phyloP scores from a whole-genome alignment of 1,140 invertebrate species.

The Plectrocnemia conspersa region DNA sequence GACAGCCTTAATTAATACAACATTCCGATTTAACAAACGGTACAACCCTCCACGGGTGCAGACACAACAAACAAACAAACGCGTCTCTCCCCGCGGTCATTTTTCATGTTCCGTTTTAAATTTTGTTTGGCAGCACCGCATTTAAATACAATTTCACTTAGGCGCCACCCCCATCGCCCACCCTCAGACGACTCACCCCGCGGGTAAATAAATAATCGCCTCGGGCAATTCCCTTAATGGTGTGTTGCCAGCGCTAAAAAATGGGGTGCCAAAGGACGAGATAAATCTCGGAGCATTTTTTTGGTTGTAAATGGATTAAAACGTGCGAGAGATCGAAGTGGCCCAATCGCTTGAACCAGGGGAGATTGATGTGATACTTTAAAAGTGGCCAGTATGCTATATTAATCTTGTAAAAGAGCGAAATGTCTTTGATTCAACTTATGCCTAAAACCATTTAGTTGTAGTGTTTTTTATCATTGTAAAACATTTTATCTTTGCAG shows the following conservation, averaged over 20 bases:
- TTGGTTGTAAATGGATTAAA: constrained; percentile 35
- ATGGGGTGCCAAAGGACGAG: constrained; percentile 33
- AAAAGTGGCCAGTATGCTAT: too few species aligned
- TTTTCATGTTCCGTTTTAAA: constrained; percentile 18
- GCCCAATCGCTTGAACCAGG: too few species aligned
- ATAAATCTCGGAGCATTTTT: constrained; percentile 30
- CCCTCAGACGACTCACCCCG: not conserved
- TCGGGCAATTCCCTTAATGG: constrained; percentile 33
- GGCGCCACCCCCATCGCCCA: not conserved
- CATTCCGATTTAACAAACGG: not conserved
- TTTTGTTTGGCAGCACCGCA: constrained; percentile 15
- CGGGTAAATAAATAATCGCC: constrained; percentile 23
- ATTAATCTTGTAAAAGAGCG: too few species aligned
- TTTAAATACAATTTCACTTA: constrained; percentile 23
- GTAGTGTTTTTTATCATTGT: too few species aligned
- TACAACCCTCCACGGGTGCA: not conserved
- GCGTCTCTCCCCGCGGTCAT: not conserved
- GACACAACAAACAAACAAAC: constrained; percentile 10
- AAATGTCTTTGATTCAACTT: too few species aligned
- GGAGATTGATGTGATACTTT: too few species aligned
- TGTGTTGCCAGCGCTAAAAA: constrained; percentile 34
- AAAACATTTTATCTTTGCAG: too few species aligned
- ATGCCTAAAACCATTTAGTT: too few species aligned
- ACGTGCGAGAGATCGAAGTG: constrained; percentile 26
- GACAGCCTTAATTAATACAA: too few species aligned